These are phyloP conservation scores for Drosophila sordidula DNA, from an alignment of 2,888 invertebrate genomes.

Conservation along the genomic window DNA sequence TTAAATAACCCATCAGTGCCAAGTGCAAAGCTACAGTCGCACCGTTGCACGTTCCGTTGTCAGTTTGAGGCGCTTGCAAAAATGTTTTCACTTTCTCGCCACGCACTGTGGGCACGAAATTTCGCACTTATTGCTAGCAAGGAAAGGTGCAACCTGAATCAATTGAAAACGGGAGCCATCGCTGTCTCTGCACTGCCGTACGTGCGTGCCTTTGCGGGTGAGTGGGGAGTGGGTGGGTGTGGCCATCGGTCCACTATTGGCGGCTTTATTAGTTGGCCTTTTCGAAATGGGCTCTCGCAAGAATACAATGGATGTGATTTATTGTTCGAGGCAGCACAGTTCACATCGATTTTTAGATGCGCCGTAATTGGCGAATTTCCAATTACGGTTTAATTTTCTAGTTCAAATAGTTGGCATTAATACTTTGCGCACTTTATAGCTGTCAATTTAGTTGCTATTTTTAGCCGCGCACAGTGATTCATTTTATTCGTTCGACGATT, in stretches of 20 bases:
- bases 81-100: slow-evolving; percentile 80
- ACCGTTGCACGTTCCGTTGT: slow-evolving; percentile 47
- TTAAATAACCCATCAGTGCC: slow-evolving; percentile 71
- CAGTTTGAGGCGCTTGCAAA: slow-evolving; percentile 54
- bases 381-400: slow-evolving; percentile 68
- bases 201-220: slow-evolving; percentile 61
- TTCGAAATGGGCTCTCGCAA: slow-evolving; percentile 4
- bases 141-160: slow-evolving; percentile 36
- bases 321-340: slow-evolving; percentile 26
- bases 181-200: slow-evolving; percentile 41
- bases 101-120: slow-evolving; percentile 68
- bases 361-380: slow-evolving; percentile 62
- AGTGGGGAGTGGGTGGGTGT: slow-evolving; percentile 40
- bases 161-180: slow-evolving; percentile 36
- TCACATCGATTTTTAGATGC: slow-evolving; percentile 52
- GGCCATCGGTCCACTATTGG: slow-evolving; percentile 2
- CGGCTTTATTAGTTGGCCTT: slow-evolving; percentile 3
- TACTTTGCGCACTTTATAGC: slow-evolving; percentile 36
- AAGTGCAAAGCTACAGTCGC: slow-evolving; percentile 41
- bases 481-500: slow-evolving; percentile 38
- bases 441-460: slow-evolving; percentile 48
- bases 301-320: slow-evolving; percentile 25
- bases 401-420: slow-evolving; percentile 66
- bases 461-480: slow-evolving; percentile 37
- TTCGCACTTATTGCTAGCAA: slow-evolving; percentile 54